These are phyloP conservation scores for Eudasyphora cyanicolor DNA, from an alignment of 2,888 invertebrate genomes.

Conservation along the genomic window DNA sequence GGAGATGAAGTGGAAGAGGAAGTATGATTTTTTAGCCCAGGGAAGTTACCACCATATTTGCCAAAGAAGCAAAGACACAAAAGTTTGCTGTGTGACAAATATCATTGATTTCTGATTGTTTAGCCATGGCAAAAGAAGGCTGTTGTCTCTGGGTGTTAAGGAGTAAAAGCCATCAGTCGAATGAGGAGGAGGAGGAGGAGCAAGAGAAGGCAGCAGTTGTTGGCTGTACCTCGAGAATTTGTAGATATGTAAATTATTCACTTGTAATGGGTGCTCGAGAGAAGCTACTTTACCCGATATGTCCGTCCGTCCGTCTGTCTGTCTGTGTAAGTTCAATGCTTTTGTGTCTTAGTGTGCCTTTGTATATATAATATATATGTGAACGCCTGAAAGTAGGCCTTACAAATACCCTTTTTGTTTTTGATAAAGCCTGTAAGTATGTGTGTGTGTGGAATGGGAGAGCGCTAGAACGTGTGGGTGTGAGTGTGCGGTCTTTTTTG, in stretches of 20 bases:
- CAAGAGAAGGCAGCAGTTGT: constrained; percentile 4
- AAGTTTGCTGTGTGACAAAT: constrained; percentile 69
- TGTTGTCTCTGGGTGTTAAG: no score
- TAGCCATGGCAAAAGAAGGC: no score
- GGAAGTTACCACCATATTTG: background rate
- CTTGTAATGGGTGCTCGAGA: constrained; percentile 38
- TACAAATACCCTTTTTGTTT: constrained; percentile 44
- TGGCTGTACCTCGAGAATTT: background rate
- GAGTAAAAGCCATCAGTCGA: no score
- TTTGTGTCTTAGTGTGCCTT: background rate
- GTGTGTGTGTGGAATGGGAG: background rate
- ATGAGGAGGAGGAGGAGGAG: no score
- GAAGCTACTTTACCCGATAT: constrained; percentile 9
- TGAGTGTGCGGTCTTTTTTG: background rate
- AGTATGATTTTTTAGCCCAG: constrained; percentile 57
- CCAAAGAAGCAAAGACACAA: constrained; percentile 63
- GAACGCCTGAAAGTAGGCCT: background rate
- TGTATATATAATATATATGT: no score
- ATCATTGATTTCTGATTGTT: constrained; percentile 74
- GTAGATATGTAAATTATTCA: constrained; percentile 31
- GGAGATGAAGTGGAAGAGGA: constrained; percentile 5
- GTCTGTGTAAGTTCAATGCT: constrained; percentile 12
- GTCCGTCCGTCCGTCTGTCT: background rate
- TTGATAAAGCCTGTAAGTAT: background rate
- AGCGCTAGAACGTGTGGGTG: background rate